Evolutionary conservation across 1,140 invertebrate genomes (phyloP), one percentile per base, ranked within the genome.

Genomic region (Parapsyche elsis): DNA sequence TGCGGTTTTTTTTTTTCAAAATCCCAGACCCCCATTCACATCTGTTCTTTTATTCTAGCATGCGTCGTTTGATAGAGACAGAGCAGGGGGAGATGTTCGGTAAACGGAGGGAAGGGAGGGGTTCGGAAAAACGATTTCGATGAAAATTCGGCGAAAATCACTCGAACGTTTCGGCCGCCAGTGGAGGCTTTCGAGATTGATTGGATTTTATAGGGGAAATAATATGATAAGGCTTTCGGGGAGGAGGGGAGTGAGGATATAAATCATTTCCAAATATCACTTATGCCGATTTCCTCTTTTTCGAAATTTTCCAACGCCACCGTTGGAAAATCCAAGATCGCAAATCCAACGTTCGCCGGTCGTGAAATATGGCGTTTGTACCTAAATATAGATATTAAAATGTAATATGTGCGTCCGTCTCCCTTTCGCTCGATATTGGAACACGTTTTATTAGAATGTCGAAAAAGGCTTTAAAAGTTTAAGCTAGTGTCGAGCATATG

Each of bases 151-250:
- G 9, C 49, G 74, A 76, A 76, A 76, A 76, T 76, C 74, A 76
- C 71, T 74, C 71, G 44, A 74, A 74, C 71, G 46, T 74, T 74
- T 46, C 71, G 71, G 44, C 24, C 19, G 49, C 49, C 12, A 71
- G 30, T 9, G 21, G 45, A 16, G 16, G 71, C 49, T 76, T 76
- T 76, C 74, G 74, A 57, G 74, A 76, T 76, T 76, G 74, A 76
- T 76, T 76, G 74, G 45, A 76, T 76, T 76, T 76, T 76, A 76
- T 76, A 59, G 74, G 74, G 74, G 74, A 61, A 76, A 76, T 76
- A 76, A 76, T 76, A 61, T 76, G 74, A 76, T 76, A 76, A 76
- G 74, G 74, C 53, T 16, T 5, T 38, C 38, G 24, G 38, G 26
- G 26, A 71, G 70, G 26, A 26, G 70, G 38, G 9, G 71, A 21